Evolutionary conservation across 2,888 invertebrate species (phyloP), one percentile per base, ranked within the genome.

Genomic region (Neoitamus cyanurus): DNA sequence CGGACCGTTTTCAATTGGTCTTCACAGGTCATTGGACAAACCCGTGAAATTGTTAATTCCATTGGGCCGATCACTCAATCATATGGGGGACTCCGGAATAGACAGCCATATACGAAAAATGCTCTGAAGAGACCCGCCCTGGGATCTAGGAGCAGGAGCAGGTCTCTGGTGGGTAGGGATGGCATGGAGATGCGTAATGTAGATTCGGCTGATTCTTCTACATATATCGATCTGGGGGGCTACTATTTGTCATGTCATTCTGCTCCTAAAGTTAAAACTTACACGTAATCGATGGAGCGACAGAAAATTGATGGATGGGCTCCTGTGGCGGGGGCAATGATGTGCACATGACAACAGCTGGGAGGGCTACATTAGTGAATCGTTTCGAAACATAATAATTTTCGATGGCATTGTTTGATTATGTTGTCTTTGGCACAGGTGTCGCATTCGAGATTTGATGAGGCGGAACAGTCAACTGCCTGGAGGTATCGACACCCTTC

Each of bases 381-480:
- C 31, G 42, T 70, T 70, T 70, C 28, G 28, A 15, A 70, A 70
- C 70, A 70, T 25, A 30, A 70, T 70, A 70, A 34, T 70, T 34
- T 75, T 75, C 75, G n/a, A 75, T 25, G 34, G 37, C 34, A 36
- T 75, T 75, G 75, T 36, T 46, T 77, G n/a, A 70, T 70, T 70
- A 31, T 73, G 20, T 73, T 34, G 11, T 73, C 15, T 15, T 36
- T 36, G 34, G 6, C 73, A 73, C 84, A 91, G 96, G 86, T 96
- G 96, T 89, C 91, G 91, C 28, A 93, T 97, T 70, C 93, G 97
- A 85, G 91, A 94, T 72, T 89, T 91, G 84, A 90, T 97, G 75
- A 94, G 95, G 92, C 88, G 92, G 42, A 95, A 95, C 88, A 95
- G 94, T 90, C 94, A 95, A 87, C 89, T 97, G 68, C 97, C 97